Conservation (phyloP, 2,113 vertebrate genomes). For the Daubentonia madagascariensis region DNA sequence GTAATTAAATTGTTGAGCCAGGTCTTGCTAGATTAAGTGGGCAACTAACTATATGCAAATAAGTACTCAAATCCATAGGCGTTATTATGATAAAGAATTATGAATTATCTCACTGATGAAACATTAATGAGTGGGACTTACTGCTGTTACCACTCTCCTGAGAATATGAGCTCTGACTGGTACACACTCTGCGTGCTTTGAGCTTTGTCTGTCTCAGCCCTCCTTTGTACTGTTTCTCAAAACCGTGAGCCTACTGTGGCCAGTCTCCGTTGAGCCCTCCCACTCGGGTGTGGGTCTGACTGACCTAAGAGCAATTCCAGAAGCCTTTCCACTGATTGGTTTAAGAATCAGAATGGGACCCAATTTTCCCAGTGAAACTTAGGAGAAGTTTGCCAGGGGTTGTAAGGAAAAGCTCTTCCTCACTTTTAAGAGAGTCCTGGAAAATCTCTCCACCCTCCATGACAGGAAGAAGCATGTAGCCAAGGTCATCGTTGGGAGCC, state of each 20-base stretch:
- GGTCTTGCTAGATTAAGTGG: background rate
- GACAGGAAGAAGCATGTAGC: background rate
- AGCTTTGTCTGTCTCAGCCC: too few relatives aligned
- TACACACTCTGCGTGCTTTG: background rate
- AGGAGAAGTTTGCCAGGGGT: background rate
- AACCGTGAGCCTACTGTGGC: rapidly evolving
- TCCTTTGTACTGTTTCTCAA: rapidly evolving
- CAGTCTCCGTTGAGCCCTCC: too few relatives aligned
- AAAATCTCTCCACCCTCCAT: too few relatives aligned
- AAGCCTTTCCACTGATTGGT: too few relatives aligned
- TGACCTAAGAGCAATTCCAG: rapidly evolving
- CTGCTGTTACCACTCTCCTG: background rate
- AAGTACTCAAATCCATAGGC: background rate
- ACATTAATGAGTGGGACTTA: rapidly evolving
- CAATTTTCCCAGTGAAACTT: background rate
- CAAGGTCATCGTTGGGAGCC: rapidly evolving
- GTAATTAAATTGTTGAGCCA: slow-evolving; percentile 63
- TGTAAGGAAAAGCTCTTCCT: too few relatives aligned
- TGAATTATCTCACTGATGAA: background rate
- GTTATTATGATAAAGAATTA: background rate
- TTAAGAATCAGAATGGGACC: background rate
- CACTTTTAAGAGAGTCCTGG: rapidly evolving
- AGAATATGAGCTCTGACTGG: rapidly evolving
- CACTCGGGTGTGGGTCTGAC: background rate
- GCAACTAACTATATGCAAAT: background rate